A percentile compares a stretch with the other conserved stretches of the same genome.
Evolutionary conservation across 2,888 invertebrate species (phyloP).

Genomic region (Apotomis betuletana): DNA sequence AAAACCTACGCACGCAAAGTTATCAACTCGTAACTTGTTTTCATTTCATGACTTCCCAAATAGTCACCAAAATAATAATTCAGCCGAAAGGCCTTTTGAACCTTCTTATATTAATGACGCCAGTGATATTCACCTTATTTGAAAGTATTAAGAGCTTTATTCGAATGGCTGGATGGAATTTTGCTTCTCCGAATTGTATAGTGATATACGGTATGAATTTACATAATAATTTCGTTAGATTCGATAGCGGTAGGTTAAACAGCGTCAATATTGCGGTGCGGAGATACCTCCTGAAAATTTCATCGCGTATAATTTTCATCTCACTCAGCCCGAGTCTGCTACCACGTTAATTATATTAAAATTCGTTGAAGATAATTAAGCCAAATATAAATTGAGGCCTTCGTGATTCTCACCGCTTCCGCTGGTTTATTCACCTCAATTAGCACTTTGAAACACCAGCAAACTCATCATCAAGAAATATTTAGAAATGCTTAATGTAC

Average conservation of each 20-base stretch:
- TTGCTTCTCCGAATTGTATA: neutral
- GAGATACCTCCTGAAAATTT: neutral
- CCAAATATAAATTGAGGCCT: neutral
- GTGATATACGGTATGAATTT: neutral
- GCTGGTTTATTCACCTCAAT: neutral
- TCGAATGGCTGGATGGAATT: neutral
- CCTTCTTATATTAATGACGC: neutral
- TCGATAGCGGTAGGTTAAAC: neutral
- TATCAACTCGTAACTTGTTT: slow-evolving; percentile 23
- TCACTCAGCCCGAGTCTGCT: neutral
- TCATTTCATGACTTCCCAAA: slow-evolving; percentile 21
- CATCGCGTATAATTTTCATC: neutral
- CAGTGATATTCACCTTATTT: slow-evolving; percentile 3
- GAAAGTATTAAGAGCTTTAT: slow-evolving; percentile 1
- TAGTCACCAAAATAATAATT: slow-evolving; percentile 8
- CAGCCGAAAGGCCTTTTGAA: slow-evolving; percentile 13
- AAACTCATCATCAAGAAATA: too few relatives aligned
- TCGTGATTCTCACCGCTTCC: neutral
- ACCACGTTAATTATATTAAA: neutral
- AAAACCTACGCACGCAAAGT: slow-evolving; percentile 19
- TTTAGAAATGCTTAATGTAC: too few relatives aligned
- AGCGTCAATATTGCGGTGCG: neutral
- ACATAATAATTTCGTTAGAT: neutral
- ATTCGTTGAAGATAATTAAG: neutral
- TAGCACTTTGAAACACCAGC: neutral